These are phyloP conservation scores for Heterodera filipjevi DNA, from an alignment of 2,888 invertebrate genomes.

Conservation along the genomic window DNA sequence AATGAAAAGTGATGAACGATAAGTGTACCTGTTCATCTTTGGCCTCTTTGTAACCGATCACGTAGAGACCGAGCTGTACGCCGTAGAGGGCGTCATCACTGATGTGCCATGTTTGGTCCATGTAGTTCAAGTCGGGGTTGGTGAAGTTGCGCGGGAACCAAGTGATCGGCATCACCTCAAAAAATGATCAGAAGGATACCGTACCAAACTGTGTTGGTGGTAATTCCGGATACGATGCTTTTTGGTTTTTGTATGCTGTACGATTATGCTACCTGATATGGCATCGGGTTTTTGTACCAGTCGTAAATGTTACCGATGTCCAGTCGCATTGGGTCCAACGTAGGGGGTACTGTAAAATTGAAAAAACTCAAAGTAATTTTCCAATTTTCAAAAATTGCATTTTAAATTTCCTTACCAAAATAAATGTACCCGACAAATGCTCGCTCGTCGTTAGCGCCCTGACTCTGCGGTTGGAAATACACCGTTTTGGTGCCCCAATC, in stretches of 20 bases:
- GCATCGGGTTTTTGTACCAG: conserved; percentile 64
- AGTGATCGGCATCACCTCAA: conserved; percentile 60
- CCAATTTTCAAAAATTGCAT: neutral
- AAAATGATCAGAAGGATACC: no score
- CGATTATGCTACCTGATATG: conserved; percentile 42
- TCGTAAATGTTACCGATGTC: conserved; percentile 62
- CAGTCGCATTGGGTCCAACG: conserved; percentile 64
- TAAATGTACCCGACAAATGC: conserved; percentile 65
- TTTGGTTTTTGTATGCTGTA: neutral
- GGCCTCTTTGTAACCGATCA: conserved; percentile 62
- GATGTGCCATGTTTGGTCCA: conserved; percentile 47
- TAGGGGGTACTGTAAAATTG: conserved; percentile 60
- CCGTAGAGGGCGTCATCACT: conserved; percentile 60
- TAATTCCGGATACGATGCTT: no score
- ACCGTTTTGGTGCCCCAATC: conserved; percentile 65
- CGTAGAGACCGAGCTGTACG: conserved; percentile 63
- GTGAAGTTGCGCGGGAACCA: conserved; percentile 65
- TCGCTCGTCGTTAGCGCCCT: conserved; percentile 62
- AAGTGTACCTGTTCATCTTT: conserved; percentile 57
- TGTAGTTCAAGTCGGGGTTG: conserved; percentile 56
- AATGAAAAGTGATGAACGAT: no score
- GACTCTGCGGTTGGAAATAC: conserved; percentile 63
- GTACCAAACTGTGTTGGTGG: no score
- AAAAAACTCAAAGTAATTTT: neutral
- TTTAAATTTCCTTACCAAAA: no score